Conservation (phyloP, 2,113 vertebrate species). For the Oostethus manadensis region DNA sequence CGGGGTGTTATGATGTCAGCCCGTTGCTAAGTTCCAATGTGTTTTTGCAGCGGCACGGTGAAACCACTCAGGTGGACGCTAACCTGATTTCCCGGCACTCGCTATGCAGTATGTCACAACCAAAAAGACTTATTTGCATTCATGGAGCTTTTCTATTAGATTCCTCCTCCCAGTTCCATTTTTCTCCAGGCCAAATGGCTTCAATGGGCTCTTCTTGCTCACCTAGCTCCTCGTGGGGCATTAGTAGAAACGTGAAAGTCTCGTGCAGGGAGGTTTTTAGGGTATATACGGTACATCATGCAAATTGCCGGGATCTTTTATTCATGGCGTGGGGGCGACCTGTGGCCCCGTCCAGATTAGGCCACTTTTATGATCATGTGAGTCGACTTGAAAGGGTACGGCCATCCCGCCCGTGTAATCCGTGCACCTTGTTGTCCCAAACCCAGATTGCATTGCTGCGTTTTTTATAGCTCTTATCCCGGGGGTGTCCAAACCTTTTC, state of each 20-base stretch:
- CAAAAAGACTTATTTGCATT: constrained; percentile 69
- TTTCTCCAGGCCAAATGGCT: constrained; percentile 50
- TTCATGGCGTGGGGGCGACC: constrained; percentile 60
- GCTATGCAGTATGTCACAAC: constrained; percentile 42
- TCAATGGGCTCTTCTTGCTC: constrained; percentile 32
- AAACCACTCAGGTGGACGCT: constrained; percentile 59
- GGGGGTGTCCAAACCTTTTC: no score
- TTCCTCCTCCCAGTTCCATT: constrained; percentile 52
- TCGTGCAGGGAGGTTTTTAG: constrained; percentile 62
- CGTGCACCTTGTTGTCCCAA: no score
- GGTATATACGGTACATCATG: constrained; percentile 56
- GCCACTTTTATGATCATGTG: constrained; percentile 52
- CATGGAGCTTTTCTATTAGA: constrained; percentile 74
- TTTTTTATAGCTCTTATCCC: no score
- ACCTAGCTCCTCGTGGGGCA: constrained; percentile 48
- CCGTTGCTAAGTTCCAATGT: constrained; percentile 40
- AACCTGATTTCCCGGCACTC: constrained; percentile 51
- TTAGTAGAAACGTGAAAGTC: constrained; percentile 63
- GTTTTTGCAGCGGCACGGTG: constrained; percentile 41
- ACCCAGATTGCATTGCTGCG: no score
- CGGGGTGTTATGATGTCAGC: constrained; percentile 68
- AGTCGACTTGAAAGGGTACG: no score
- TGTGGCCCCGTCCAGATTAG: constrained; percentile 50
- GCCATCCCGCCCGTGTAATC: no score
- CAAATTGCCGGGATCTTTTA: constrained; percentile 72